Percentiles rank a stretch among this genome's conserved stretches.
These are phyloP conservation scores for Orthosia incerta DNA, from an alignment of 2,888 invertebrate genomes.

Conservation along the genomic window DNA sequence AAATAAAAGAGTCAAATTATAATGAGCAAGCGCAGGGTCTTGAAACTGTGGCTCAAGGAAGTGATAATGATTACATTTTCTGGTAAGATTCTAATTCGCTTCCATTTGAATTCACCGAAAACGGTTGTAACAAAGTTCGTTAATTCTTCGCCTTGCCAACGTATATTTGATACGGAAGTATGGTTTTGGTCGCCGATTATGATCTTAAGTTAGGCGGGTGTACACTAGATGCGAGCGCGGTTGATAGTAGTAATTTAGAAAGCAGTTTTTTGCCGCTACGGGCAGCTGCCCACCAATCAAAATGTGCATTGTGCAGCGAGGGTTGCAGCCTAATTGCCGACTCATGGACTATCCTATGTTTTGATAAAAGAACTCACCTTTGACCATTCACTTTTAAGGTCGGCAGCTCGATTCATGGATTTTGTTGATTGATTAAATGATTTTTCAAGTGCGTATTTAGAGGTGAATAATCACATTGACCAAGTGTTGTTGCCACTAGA, in stretches of 20 bases:
- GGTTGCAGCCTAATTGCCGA: slow-evolving; percentile 83
- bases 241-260: slow-evolving; percentile 88
- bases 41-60: slow-evolving; percentile 51
- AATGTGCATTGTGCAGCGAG: slow-evolving; percentile 85
- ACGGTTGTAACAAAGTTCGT: slow-evolving; percentile 64
- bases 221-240: slow-evolving; percentile 71
- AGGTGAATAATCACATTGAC: neutral
- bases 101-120: slow-evolving; percentile 47
- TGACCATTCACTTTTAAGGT: slow-evolving; percentile 56
- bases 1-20: slow-evolving; percentile 50
- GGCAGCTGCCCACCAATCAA: slow-evolving; percentile 88
- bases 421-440: slow-evolving; percentile 35
- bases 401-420: slow-evolving; percentile 45
- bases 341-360: slow-evolving; percentile 80
- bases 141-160: slow-evolving; percentile 71
- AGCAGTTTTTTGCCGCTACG: slow-evolving; percentile 86
- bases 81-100: slow-evolving; percentile 57
- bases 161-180: slow-evolving; percentile 82
- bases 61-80: slow-evolving; percentile 46
- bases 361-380: slow-evolving; percentile 71
- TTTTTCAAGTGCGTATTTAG: slow-evolving; percentile 28
- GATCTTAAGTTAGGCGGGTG: slow-evolving; percentile 83
- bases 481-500: neutral
- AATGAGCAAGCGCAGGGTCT: slow-evolving; percentile 46
- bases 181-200: slow-evolving; percentile 79